Evolutionary conservation across 2,797 vertebrate species (phyloP).

Genomic region (Cirrhinus molitorella): DNA sequence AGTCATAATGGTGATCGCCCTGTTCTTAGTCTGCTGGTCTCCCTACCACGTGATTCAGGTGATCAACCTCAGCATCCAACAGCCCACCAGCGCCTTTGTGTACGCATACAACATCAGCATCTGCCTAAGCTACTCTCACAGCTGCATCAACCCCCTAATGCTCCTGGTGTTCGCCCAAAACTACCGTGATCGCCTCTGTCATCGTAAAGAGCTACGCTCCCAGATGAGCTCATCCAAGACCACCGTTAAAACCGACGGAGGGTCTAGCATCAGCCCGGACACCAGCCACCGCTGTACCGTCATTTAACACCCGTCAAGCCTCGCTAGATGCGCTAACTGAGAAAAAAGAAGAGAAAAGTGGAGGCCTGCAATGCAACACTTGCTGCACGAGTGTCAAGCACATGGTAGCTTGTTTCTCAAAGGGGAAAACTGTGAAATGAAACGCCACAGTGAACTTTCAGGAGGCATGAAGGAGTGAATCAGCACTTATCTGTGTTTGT

Average conservation of each 20-base stretch:
- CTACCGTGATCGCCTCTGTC: slow-evolving; percentile 82
- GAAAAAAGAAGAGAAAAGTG: neutral
- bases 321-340: neutral
- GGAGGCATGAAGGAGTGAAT: neutral
- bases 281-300: slow-evolving; percentile 69
- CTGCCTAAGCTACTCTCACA: slow-evolving; percentile 86
- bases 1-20: slow-evolving; percentile 82
- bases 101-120: slow-evolving; percentile 85
- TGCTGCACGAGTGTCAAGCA: neutral
- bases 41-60: slow-evolving; percentile 86
- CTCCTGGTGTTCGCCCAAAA: slow-evolving; percentile 84
- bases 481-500: neutral
- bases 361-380: neutral
- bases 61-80: slow-evolving; percentile 80
- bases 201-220: slow-evolving; percentile 61
- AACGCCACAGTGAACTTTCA: neutral
- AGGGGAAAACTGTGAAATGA: slow-evolving; percentile 42
- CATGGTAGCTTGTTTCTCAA: slow-evolving; percentile 19
- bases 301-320: slow-evolving; percentile 60
- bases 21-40: slow-evolving; percentile 85
- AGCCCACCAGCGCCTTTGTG: slow-evolving; percentile 75
- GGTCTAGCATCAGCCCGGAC: slow-evolving; percentile 68
- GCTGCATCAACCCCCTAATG: slow-evolving; percentile 87
- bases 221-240: slow-evolving; percentile 75
- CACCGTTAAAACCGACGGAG: slow-evolving; percentile 75